Percentiles rank a stretch among this genome's conserved stretches.
Conservation (phyloP, 2,113 vertebrate genomes). For the Cyprinus carpio region DNA sequence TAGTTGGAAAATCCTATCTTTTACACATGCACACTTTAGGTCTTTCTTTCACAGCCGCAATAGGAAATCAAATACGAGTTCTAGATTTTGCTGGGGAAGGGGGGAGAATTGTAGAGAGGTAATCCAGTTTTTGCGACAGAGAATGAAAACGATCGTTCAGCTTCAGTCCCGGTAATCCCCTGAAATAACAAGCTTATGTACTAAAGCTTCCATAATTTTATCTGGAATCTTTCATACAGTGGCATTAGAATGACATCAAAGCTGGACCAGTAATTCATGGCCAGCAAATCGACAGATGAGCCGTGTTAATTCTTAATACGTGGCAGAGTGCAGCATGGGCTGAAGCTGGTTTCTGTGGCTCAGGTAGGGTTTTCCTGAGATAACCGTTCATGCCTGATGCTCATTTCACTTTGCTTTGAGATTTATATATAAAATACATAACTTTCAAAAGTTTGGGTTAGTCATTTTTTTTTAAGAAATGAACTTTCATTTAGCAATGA, state of each 20-base stretch:
- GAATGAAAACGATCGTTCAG: slow-evolving; percentile 79
- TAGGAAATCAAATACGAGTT: slow-evolving; percentile 69
- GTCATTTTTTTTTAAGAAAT: too few relatives aligned
- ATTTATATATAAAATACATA: slow-evolving; percentile 20
- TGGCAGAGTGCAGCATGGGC: slow-evolving; percentile 71
- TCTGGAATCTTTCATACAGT: slow-evolving; percentile 78
- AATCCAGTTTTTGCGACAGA: slow-evolving; percentile 78
- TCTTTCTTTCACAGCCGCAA: slow-evolving; percentile 60
- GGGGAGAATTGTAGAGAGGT: slow-evolving; percentile 55
- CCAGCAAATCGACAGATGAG: slow-evolving; percentile 76
- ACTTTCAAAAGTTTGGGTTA: neutral
- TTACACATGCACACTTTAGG: neutral
- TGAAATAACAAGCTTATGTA: slow-evolving; percentile 80
- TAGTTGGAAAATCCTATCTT: neutral
- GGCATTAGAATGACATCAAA: slow-evolving; percentile 80
- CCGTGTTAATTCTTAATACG: slow-evolving; percentile 73
- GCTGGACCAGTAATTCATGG: slow-evolving; percentile 73
- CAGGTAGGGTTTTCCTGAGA: slow-evolving; percentile 61
- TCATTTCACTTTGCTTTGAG: slow-evolving; percentile 57
- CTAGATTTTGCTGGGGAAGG: slow-evolving; percentile 67
- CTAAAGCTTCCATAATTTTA: slow-evolving; percentile 79
- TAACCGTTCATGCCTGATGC: slow-evolving; percentile 57
- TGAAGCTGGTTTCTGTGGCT: slow-evolving; percentile 62
- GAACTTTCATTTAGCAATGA: too few relatives aligned
- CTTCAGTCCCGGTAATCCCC: slow-evolving; percentile 72